Percentiles rank a stretch among this genome's conserved stretches.
Evolutionary conservation across 2,113 vertebrate species (phyloP).

Genomic region (Peromyscus maniculatus): DNA sequence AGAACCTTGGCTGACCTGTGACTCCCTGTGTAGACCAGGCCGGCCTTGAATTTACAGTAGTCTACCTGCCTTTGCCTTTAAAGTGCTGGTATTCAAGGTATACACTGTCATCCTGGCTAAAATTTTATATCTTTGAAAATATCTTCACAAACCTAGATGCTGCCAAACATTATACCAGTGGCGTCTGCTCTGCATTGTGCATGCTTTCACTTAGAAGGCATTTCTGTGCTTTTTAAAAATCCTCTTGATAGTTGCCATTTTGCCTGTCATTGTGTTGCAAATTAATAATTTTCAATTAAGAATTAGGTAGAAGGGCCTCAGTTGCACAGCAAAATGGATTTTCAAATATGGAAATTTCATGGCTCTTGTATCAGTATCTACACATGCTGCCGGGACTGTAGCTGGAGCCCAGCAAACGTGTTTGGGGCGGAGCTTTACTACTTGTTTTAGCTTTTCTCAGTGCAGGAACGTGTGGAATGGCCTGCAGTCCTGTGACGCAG

Average conservation of each 20-base stretch:
- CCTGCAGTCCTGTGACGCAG: background rate
- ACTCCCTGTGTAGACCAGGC: background rate
- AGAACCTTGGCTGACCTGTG: background rate
- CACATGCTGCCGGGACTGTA: background rate
- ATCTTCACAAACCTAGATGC: background rate
- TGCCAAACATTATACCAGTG: slow-evolving; percentile 28
- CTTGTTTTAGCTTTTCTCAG: slow-evolving; percentile 13
- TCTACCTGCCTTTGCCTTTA: background rate
- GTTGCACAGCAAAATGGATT: slow-evolving; percentile 60
- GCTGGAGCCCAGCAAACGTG: slow-evolving; percentile 20
- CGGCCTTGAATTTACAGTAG: background rate
- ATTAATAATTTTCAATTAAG: slow-evolving; percentile 63
- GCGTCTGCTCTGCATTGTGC: slow-evolving; percentile 50
- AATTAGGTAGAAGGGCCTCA: slow-evolving; percentile 45
- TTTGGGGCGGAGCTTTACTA: background rate
- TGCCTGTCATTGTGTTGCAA: slow-evolving; percentile 44
- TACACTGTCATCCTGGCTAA: background rate
- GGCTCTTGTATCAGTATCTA: slow-evolving; percentile 2
- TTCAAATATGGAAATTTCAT: slow-evolving; percentile 60
- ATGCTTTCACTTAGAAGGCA: slow-evolving; percentile 60
- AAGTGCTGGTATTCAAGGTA: background rate
- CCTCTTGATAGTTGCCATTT: slow-evolving; percentile 55
- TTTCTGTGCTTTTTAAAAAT: slow-evolving; percentile 48
- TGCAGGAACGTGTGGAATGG: background rate
- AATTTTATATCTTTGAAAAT: slow-evolving; percentile 63